A percentile compares a stretch with the other conserved stretches of the same genome.
These are phyloP conservation scores for Bombycilla garrulus DNA, from an alignment of 2,113 vertebrate species.

Conservation along the genomic window DNA sequence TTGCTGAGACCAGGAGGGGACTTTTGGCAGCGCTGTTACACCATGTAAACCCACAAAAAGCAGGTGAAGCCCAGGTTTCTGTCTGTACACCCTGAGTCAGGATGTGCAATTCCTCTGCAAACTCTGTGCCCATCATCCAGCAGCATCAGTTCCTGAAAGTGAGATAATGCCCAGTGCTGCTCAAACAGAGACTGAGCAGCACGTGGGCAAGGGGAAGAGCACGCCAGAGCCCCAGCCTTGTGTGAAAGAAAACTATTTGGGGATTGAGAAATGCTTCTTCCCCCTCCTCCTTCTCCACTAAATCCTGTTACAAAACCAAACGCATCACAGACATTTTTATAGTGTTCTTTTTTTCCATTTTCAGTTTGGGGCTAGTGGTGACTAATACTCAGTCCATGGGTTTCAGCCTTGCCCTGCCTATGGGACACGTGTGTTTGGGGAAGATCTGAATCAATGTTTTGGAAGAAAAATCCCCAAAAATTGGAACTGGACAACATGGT, in stretches of 20 bases:
- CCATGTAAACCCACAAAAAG: background rate
- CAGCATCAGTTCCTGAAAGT: background rate
- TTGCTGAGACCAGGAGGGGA: background rate
- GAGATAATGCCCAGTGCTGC: background rate
- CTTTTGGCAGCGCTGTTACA: background rate
- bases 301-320: slow-evolving; percentile 26
- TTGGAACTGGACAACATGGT: background rate
- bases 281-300: background rate
- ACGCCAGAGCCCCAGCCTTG: background rate
- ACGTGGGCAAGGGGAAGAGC: rapidly evolving
- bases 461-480: background rate
- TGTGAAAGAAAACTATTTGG: background rate
- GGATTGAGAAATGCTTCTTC: background rate
- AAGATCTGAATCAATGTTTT: background rate
- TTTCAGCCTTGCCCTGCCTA: background rate
- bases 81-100: background rate
- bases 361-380: background rate
- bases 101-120: background rate
- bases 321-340: background rate
- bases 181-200: background rate
- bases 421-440: background rate
- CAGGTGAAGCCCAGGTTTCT: background rate
- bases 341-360: background rate
- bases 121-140: background rate
- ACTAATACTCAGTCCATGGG: background rate